Evolutionary conservation across 2,797 vertebrate species (phyloP).

Genomic region (Sebastes flavidus): DNA sequence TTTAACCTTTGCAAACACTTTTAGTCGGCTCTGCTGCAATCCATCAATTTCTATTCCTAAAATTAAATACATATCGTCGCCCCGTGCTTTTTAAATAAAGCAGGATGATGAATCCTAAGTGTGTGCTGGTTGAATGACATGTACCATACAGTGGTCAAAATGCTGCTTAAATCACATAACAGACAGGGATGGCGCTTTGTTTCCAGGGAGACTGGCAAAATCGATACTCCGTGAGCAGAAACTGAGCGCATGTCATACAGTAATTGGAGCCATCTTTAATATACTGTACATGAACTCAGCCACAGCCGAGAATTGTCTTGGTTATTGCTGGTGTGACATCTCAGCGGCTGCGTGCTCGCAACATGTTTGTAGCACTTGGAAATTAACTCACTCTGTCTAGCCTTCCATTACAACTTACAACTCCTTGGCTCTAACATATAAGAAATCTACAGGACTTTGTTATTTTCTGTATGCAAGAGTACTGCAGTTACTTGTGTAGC

Average conservation of each 20-base stretch:
- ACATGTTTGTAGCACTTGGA: background rate
- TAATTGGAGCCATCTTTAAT: conserved; percentile 11
- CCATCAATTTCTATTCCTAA: conserved; percentile 19
- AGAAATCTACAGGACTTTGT: background rate
- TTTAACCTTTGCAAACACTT: conserved; percentile 32
- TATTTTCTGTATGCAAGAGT: background rate
- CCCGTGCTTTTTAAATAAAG: background rate
- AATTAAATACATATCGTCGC: conserved; percentile 10
- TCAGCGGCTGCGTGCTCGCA: background rate
- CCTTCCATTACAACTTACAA: background rate
- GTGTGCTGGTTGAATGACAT: background rate
- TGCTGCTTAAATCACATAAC: background rate
- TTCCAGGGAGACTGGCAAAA: conserved; percentile 32
- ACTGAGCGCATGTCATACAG: conserved; percentile 1
- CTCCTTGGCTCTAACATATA: background rate
- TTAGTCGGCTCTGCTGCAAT: conserved; percentile 2
- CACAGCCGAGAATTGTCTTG: background rate
- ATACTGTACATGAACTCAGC: background rate
- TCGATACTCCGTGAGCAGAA: conserved; percentile 17
- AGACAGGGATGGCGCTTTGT: conserved; percentile 14
- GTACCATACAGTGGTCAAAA: background rate
- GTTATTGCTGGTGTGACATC: background rate
- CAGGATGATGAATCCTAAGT: background rate
- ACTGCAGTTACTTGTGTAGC: background rate
- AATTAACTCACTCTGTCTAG: background rate